Conservation (phyloP, 2,797 vertebrate genomes). For the Toxotes lorentzi region DNA sequence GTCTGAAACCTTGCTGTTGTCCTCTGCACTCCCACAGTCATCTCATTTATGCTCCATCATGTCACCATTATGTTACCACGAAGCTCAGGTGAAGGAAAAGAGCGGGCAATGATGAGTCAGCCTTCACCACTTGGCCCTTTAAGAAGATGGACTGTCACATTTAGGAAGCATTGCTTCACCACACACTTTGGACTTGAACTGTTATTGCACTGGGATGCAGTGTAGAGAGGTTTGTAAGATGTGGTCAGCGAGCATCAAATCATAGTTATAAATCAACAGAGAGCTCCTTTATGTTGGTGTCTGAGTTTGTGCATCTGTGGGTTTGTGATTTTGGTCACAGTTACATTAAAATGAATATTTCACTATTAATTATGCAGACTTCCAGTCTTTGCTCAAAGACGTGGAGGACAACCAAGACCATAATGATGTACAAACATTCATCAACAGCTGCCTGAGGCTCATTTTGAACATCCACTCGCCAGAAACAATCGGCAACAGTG, state of each 20-base stretch:
- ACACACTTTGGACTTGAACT: slow-evolving; percentile 20
- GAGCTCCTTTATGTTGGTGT: too few relatives aligned
- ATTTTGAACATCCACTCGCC: too few relatives aligned
- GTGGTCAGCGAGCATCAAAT: not conserved
- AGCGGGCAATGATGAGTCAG: not conserved
- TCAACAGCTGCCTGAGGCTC: too few relatives aligned
- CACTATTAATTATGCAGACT: too few relatives aligned
- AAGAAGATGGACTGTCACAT: slow-evolving; percentile 14
- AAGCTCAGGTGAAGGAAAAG: slow-evolving; percentile 15
- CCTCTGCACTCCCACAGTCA: not conserved
- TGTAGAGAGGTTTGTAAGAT: not conserved
- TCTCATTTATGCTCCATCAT: slow-evolving; percentile 4
- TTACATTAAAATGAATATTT: too few relatives aligned
- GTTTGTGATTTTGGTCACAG: too few relatives aligned
- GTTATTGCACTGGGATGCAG: not conserved
- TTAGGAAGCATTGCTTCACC: not conserved
- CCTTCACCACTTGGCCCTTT: slow-evolving; percentile 13
- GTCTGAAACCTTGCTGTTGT: not conserved
- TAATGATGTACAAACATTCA: too few relatives aligned
- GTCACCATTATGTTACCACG: not conserved
- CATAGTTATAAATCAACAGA: not conserved
- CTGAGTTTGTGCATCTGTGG: too few relatives aligned
- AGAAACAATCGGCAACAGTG: too few relatives aligned
- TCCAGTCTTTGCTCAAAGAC: too few relatives aligned
- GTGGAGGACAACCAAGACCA: too few relatives aligned